phyloP scores from a whole-genome alignment of 2,888 invertebrate species.

The Eupelmus urozonus region DNA sequence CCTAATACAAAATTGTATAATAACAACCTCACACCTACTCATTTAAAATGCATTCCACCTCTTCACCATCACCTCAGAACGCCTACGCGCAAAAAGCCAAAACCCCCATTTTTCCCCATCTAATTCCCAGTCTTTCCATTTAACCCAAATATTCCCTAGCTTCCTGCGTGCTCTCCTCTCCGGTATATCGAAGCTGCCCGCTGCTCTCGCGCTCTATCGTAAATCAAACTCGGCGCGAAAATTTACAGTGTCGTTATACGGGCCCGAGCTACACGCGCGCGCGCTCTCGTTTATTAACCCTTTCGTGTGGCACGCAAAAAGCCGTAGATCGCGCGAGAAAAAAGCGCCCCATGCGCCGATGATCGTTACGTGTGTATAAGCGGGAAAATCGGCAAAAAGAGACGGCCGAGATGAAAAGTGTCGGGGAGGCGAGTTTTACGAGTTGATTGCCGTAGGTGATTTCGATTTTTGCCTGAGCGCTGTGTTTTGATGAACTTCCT shows the following conservation, averaged over 20 bases:
- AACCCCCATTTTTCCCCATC: background rate
- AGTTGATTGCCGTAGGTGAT: background rate
- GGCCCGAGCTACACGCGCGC: background rate
- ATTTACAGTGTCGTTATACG: slow-evolving; percentile 62
- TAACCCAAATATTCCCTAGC: slow-evolving; percentile 48
- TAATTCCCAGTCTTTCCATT: slow-evolving; percentile 29
- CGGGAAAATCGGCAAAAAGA: slow-evolving; percentile 9
- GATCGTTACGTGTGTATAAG: slow-evolving; percentile 10
- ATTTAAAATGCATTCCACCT: no score
- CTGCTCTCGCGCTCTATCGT: no score
- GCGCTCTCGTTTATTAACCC: slow-evolving; percentile 49
- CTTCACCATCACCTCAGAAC: no score
- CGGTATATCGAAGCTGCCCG: no score
- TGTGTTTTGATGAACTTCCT: slow-evolving; percentile 16
- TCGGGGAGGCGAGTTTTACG: slow-evolving; percentile 23
- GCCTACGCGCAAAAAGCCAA: background rate
- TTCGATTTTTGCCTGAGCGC: background rate
- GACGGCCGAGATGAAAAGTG: background rate
- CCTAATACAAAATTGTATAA: no score
- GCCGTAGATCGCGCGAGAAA: slow-evolving; percentile 32
- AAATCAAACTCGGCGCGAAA: slow-evolving; percentile 61
- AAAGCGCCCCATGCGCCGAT: background rate
- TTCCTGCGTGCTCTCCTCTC: background rate
- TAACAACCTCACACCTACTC: no score
- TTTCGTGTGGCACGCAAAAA: slow-evolving; percentile 44